Conservation (phyloP, 1,140 invertebrate genomes). For the Geopemphigus sp. region DNA sequence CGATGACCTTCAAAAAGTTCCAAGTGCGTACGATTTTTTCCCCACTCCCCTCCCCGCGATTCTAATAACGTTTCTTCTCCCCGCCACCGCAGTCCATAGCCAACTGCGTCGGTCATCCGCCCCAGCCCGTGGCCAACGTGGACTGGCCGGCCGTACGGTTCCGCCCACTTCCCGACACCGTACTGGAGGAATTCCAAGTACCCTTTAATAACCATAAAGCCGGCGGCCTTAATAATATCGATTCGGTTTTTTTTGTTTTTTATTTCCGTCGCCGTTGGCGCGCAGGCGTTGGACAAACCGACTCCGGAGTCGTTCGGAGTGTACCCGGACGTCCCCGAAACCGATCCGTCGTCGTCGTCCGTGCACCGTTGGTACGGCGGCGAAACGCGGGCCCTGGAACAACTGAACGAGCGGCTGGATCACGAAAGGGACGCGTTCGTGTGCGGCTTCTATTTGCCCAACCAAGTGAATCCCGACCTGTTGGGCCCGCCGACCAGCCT, state of each 20-base stretch:
- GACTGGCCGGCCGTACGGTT: constrained; percentile 10
- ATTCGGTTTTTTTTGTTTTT: constrained; percentile 12
- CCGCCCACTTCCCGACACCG: not conserved
- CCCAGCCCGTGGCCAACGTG: not conserved
- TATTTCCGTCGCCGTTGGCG: not conserved
- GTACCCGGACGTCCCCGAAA: constrained; percentile 56
- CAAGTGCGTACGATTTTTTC: constrained; percentile 63
- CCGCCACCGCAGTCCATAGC: not conserved
- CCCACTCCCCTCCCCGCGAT: too few relatives aligned
- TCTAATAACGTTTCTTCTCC: too few relatives aligned
- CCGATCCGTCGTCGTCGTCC: constrained; percentile 52
- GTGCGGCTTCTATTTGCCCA: constrained; percentile 60
- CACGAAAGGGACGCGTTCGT: constrained; percentile 61
- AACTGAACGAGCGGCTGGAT: constrained; percentile 53
- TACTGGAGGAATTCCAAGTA: constrained; percentile 20
- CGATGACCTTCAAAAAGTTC: constrained; percentile 73
- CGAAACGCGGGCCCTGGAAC: constrained; percentile 65
- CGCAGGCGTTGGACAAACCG: constrained; percentile 54
- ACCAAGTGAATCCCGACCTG: constrained; percentile 68
- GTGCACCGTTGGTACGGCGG: constrained; percentile 65
- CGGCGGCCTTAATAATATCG: too few relatives aligned
- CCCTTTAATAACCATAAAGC: not conserved
- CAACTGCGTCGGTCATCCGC: not conserved
- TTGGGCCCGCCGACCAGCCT: constrained; percentile 66
- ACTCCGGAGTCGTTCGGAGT: constrained; percentile 64